These are phyloP conservation scores for Periphyllus acericola DNA, from an alignment of 2,888 invertebrate species.

Conservation along the genomic window DNA sequence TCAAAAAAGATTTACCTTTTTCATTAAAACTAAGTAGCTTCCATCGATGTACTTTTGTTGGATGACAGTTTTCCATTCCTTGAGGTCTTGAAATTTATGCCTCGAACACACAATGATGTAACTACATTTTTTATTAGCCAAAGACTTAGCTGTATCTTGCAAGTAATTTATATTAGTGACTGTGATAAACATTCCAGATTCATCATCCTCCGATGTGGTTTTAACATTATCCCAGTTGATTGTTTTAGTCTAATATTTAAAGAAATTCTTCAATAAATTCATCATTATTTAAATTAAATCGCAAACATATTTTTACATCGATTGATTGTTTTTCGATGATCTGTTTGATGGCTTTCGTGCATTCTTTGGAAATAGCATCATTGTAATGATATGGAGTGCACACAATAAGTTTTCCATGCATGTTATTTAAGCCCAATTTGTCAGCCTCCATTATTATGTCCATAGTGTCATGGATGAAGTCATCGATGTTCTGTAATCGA, in stretches of 20 bases:
- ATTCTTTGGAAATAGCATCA: not conserved
- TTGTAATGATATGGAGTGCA: conserved; percentile 28
- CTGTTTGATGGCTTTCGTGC: not conserved
- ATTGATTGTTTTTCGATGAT: not conserved
- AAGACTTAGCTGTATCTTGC: not conserved
- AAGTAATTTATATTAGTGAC: conserved; percentile 1
- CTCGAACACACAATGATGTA: conserved; percentile 16
- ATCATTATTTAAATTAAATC: no score
- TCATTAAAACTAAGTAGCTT: not conserved
- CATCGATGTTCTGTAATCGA: not conserved
- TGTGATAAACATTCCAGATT: not conserved
- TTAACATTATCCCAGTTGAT: conserved; percentile 16
- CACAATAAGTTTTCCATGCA: not conserved
- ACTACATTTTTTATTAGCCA: not conserved
- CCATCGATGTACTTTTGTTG: not conserved
- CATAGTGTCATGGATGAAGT: not conserved
- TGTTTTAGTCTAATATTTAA: conserved; percentile 6
- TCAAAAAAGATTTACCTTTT: conserved; percentile 4
- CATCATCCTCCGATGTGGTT: not conserved
- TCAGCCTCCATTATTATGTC: conserved; percentile 8
- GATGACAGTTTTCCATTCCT: conserved; percentile 38
- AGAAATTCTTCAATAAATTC: no score
- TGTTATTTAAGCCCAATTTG: not conserved
- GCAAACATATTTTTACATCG: not conserved
- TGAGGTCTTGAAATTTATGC: not conserved